Percentiles rank a stretch among this genome's conserved stretches.
These are phyloP conservation scores for Agrochola macilenta DNA, from an alignment of 2,888 invertebrate species.

Conservation along the genomic window DNA sequence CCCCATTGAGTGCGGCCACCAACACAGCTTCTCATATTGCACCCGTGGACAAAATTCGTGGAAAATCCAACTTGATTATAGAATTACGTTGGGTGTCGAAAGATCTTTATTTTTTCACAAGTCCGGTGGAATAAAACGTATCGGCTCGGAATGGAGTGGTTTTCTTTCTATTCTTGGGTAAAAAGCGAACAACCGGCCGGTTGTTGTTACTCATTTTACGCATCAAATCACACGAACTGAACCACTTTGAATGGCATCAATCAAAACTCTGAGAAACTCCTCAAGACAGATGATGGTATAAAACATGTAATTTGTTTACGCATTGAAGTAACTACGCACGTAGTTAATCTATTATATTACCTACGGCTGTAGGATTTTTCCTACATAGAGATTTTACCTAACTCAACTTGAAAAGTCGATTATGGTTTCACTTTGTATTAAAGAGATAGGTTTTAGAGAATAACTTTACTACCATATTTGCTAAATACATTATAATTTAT, in stretches of 20 bases:
- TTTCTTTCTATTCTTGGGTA: conserved; percentile 59
- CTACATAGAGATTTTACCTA: neutral
- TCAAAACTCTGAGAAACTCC: conserved; percentile 60
- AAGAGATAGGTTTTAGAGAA: neutral
- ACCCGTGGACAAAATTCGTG: conserved; percentile 76
- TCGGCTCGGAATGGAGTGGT: conserved; percentile 53
- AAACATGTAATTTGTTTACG: conserved; percentile 57
- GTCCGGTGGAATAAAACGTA: conserved; percentile 59
- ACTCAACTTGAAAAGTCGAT: neutral
- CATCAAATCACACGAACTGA: conserved; percentile 75
- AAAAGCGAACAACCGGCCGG: conserved; percentile 65
- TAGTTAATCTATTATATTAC: conserved; percentile 30
- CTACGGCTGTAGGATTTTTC: neutral
- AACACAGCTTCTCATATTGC: conserved; percentile 82
- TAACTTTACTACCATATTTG: neutral
- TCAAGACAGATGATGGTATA: conserved; percentile 52
- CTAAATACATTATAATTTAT: neutral
- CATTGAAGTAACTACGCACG: conserved; percentile 47
- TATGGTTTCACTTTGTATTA: neutral
- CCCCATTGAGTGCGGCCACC: conserved; percentile 81
- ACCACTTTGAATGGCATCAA: conserved; percentile 68
- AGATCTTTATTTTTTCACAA: conserved; percentile 71
- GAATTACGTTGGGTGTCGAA: conserved; percentile 82
- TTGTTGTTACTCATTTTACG: conserved; percentile 78
- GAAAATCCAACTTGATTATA: conserved; percentile 82